These are phyloP conservation scores for Acrobasis suavella DNA, from an alignment of 2,888 invertebrate species.

Conservation along the genomic window DNA sequence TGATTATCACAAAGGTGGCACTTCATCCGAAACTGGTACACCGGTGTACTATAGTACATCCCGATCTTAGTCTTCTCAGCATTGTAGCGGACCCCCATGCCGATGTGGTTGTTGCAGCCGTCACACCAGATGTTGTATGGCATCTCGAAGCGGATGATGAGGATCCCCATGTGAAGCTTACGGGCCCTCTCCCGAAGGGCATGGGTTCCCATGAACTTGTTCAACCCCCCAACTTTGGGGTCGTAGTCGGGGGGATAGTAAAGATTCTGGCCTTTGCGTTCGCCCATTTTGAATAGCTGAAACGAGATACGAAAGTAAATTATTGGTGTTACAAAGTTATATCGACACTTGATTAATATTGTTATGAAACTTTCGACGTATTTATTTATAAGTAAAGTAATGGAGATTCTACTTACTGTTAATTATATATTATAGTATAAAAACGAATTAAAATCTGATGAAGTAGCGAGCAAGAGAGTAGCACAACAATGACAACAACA, in stretches of 20 bases:
- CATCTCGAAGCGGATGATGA: conserved; percentile 99
- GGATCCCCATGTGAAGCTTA: conserved; percentile 97
- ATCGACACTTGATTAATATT: no score
- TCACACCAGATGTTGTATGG: conserved; percentile 99
- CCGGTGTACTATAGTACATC: conserved; percentile 98
- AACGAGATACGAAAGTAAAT: background rate
- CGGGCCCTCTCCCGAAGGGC: conserved; percentile 97
- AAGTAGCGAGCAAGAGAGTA: background rate
- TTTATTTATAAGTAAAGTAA: no score
- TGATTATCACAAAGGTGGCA: conserved; percentile 99
- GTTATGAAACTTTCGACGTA: no score
- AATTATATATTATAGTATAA: background rate
- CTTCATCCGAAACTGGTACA: conserved; percentile 99
- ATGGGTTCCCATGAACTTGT: conserved; percentile 97
- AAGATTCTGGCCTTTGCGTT: conserved; percentile 98
- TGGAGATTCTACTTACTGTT: no score
- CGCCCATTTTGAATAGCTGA: conserved; percentile 88
- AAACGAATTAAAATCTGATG: background rate
- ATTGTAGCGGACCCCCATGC: conserved; percentile 99
- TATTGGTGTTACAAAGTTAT: background rate
- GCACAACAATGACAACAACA: background rate
- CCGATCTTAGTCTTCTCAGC: conserved; percentile 96
- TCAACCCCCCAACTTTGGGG: conserved; percentile 96
- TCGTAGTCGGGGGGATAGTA: conserved; percentile 99
- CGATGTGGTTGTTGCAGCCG: conserved; percentile 98